These are phyloP conservation scores for Diadegma fenestrale DNA, from an alignment of 2,888 invertebrate genomes.

Conservation along the genomic window DNA sequence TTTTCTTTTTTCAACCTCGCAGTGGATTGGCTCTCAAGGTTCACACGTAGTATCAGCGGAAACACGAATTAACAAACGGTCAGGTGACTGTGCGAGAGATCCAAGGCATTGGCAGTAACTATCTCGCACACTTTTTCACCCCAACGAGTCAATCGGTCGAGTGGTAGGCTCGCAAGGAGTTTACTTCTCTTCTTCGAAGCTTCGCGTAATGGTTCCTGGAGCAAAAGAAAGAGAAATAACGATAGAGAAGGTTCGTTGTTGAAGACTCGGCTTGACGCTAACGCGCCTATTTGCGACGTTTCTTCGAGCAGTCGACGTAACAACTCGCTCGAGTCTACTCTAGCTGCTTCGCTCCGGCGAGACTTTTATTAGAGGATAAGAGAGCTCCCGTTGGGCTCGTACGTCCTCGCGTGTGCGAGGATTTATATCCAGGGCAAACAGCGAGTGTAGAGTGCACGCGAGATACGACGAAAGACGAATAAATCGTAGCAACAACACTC, in stretches of 20 bases:
- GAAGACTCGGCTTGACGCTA: conserved; percentile 55
- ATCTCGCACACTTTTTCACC: conserved; percentile 44
- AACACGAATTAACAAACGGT: conserved; percentile 4
- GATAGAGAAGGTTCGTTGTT: background rate
- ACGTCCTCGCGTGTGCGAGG: conserved; percentile 58
- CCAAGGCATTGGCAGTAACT: conserved; percentile 7
- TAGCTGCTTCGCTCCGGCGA: conserved; percentile 22
- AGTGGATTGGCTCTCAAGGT: background rate
- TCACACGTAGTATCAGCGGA: background rate
- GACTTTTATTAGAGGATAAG: conserved; percentile 31
- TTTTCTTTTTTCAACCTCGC: background rate
- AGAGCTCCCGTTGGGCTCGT: conserved; percentile 49
- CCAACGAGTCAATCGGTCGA: conserved; percentile 66
- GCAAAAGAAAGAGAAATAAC: conserved; percentile 4
- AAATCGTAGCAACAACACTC: conserved; percentile 51
- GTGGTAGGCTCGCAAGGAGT: conserved; percentile 30
- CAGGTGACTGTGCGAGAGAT: background rate
- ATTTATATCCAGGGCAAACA: conserved; percentile 63
- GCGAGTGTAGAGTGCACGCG: conserved; percentile 52
- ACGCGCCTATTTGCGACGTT: conserved; percentile 67
- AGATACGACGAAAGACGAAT: conserved; percentile 61
- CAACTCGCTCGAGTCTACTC: conserved; percentile 19
- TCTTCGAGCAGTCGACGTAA: conserved; percentile 43
- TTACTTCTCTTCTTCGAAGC: conserved; percentile 12
- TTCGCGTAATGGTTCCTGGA: conserved; percentile 53